Evolutionary conservation across 2,113 vertebrate genomes (phyloP).

Genomic region (Globicephala melas): DNA sequence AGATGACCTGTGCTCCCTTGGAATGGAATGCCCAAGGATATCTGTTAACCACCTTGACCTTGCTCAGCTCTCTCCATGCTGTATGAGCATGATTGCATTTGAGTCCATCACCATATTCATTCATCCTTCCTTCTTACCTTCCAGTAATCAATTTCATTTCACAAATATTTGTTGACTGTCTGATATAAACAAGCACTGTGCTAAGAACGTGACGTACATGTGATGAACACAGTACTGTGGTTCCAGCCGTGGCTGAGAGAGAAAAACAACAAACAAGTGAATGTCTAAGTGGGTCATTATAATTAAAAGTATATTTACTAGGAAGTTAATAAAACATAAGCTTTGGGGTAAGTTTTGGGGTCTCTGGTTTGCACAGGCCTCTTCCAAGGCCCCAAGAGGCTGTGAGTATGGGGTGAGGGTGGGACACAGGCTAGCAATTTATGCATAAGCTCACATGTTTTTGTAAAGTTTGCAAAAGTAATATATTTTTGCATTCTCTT

Average conservation of each 20-base stretch:
- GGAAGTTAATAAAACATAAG: constrained; percentile 29
- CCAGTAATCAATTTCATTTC: constrained; percentile 9
- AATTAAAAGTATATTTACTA: constrained; percentile 50
- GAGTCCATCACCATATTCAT: background rate
- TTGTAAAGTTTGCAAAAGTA: constrained; percentile 34
- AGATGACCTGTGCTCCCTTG: background rate
- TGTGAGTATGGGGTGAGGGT: background rate
- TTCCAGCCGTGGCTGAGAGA: background rate
- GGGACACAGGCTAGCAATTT: background rate
- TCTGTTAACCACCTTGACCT: background rate
- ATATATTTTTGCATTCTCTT: constrained; percentile 28
- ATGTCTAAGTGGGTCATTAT: constrained; percentile 9
- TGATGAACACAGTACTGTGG: background rate
- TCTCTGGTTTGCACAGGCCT: background rate
- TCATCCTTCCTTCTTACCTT: background rate
- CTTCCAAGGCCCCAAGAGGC: background rate
- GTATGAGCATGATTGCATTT: background rate
- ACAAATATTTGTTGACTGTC: constrained; percentile 21
- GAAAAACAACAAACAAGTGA: constrained; percentile 39
- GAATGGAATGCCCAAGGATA: background rate
- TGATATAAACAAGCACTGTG: background rate
- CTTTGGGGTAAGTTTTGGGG: background rate
- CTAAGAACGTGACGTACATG: background rate
- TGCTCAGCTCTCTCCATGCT: background rate
- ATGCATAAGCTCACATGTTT: background rate